Conservation (phyloP, 1,140 invertebrate species). For the Teleopsis dalmanni region DNA sequence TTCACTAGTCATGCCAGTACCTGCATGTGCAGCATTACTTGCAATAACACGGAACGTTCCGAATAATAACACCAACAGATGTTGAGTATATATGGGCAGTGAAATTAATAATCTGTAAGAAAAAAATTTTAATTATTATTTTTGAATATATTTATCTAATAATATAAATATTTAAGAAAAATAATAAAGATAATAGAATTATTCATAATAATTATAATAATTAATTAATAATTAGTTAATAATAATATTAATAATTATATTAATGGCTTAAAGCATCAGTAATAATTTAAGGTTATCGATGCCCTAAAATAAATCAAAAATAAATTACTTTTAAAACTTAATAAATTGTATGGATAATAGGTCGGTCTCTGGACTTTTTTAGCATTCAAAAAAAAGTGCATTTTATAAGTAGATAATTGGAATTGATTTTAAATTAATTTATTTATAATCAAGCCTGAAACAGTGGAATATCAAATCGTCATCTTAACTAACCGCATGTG, state of each 20-base stretch:
- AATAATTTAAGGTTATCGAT: background rate
- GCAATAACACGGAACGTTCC: constrained; percentile 96
- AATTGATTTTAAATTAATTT: background rate
- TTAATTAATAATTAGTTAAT: too few species aligned
- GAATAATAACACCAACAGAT: constrained; percentile 87
- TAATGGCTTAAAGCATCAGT: background rate
- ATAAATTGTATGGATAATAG: too few species aligned
- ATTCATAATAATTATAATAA: too few species aligned
- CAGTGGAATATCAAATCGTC: too few species aligned
- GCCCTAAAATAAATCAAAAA: background rate
- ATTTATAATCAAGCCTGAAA: background rate
- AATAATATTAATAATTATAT: too few species aligned
- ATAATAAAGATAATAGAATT: background rate
- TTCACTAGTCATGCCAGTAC: constrained; percentile 93
- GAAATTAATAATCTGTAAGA: constrained; percentile 74
- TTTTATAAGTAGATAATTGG: background rate
- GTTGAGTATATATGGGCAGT: constrained; percentile 83
- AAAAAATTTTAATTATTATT: too few species aligned
- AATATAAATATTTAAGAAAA: background rate
- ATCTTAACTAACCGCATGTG: too few species aligned
- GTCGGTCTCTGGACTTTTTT: background rate
- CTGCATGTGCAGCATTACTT: constrained; percentile 79
- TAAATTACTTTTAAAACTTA: background rate
- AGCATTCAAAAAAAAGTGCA: background rate
- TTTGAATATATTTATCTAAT: too few species aligned